Conservation (phyloP, 2,797 vertebrate species). For the Acestrorhynchus altus region DNA sequence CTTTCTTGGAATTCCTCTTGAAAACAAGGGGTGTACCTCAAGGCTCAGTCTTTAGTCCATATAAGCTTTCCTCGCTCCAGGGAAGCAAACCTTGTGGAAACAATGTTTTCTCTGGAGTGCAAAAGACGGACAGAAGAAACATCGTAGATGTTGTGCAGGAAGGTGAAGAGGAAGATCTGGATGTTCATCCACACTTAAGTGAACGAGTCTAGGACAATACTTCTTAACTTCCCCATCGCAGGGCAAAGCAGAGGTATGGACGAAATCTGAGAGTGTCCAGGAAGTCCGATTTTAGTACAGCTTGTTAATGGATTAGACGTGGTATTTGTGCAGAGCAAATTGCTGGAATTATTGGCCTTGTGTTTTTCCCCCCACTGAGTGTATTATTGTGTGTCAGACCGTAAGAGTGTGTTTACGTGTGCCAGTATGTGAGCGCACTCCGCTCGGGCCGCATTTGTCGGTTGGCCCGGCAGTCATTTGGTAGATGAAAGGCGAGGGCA, state of each 20-base stretch:
- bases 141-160: neutral
- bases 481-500: constrained; percentile 67
- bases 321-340: constrained; percentile 52
- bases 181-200: neutral
- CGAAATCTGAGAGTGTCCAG: constrained; percentile 5
- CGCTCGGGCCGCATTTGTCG: constrained; percentile 50
- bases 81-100: neutral
- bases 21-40: constrained; percentile 7
- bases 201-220: constrained; percentile 11
- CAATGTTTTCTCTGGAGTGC: no score
- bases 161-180: constrained; percentile 28
- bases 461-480: constrained; percentile 64
- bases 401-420: constrained; percentile 53
- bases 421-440: constrained; percentile 52
- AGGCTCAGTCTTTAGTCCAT: neutral
- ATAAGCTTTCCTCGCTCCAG: no score
- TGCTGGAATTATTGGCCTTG: constrained; percentile 52
- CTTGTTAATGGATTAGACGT: constrained; percentile 59
- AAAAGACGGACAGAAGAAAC: neutral
- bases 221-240: constrained; percentile 9
- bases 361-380: constrained; percentile 19
- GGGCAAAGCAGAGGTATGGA: constrained; percentile 24
- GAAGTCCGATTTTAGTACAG: constrained; percentile 36
- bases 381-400: constrained; percentile 49
- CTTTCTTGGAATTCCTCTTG: neutral